Base-by-base conservation (phyloP, 2,797 vertebrate genomes). In the Ctenosaura bakeri region DNA sequence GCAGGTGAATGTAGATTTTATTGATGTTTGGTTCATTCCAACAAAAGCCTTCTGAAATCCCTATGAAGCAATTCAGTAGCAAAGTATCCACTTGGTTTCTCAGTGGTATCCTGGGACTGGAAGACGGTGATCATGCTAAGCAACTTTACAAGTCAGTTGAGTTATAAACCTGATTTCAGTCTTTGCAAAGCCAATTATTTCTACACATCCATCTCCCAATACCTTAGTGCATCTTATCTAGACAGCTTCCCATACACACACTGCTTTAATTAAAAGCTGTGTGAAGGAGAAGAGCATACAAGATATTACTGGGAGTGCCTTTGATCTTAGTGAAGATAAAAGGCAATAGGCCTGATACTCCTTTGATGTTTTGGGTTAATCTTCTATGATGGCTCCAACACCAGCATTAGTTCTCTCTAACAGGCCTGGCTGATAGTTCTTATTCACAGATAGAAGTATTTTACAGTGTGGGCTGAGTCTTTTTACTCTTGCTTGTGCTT, bases 341-440 rank as follows among this genome's bases (percentile, higher is more conserved):
- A 26, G 24, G 12, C 80, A 91, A 83, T 80, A 35, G 18, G 32
- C 82, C n/a, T n/a, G 52, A 78, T 29, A 35, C 69, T 79, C 29
- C 32, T 69, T 50, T 6, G 22, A 20, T 20, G 2, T 78, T 90
- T 88, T 81, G 73, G 82, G 64, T 46, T 89, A 94, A 89, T 71
- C n/a, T 93, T 18, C 62, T 4, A 26, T 10, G 3, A 0, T 62
- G 88, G 0, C 64, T 74, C 14, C 6, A 84, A 20, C 29, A 14
- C 0, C 42, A 85, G 91, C 4, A 46, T 4, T 46, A 42, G 56
- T 6, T 46, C 50, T 79, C 22, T 86, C 35, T 62, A 71, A 54
- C 38, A 8, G 35, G n/a, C 32, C 18, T 59, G 62, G 81, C 54
- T 22, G 42, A 81, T 35, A 35, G 13, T 54, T 89, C n/a, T 89